A percentile compares a stretch with the other conserved stretches of the same genome.
phyloP scores from a whole-genome alignment of 2,797 vertebrate species.

The Alca torda region DNA sequence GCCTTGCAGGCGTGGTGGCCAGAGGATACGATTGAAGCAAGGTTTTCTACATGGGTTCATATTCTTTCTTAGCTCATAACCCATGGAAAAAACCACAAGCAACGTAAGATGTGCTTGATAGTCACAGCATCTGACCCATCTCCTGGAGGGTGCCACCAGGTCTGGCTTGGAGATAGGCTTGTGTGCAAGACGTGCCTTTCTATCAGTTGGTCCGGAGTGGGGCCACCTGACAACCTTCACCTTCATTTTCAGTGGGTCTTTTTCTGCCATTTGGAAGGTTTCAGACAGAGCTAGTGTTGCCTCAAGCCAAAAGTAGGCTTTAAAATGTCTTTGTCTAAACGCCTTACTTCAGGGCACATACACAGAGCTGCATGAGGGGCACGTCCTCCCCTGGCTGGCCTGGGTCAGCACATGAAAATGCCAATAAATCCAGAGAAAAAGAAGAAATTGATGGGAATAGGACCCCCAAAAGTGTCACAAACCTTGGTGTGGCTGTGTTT shows the following conservation, averaged over 20 bases:
- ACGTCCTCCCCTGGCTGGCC: fast-evolving
- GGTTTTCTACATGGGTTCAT: background rate
- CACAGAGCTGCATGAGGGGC: background rate
- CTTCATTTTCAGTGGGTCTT: background rate
- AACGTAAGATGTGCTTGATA: background rate
- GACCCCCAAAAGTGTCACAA: background rate
- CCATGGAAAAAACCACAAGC: background rate
- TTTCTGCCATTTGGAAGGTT: background rate
- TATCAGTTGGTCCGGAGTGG: fast-evolving
- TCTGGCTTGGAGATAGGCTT: background rate
- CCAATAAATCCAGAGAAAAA: background rate
- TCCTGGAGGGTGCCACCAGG: background rate
- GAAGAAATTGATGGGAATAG: background rate
- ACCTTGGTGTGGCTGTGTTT: background rate
- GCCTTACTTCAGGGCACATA: background rate
- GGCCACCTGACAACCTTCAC: background rate
- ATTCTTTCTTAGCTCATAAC: background rate
- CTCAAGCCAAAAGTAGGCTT: background rate
- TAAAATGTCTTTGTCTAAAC: background rate
- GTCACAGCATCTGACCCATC: background rate
- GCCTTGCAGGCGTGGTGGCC: background rate
- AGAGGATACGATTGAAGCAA: background rate
- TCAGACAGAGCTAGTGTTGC: background rate
- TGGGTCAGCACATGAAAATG: background rate
- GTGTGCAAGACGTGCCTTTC: background rate